Base-by-base conservation (phyloP, 2,888 invertebrate genomes). In the Luperina testacea region DNA sequence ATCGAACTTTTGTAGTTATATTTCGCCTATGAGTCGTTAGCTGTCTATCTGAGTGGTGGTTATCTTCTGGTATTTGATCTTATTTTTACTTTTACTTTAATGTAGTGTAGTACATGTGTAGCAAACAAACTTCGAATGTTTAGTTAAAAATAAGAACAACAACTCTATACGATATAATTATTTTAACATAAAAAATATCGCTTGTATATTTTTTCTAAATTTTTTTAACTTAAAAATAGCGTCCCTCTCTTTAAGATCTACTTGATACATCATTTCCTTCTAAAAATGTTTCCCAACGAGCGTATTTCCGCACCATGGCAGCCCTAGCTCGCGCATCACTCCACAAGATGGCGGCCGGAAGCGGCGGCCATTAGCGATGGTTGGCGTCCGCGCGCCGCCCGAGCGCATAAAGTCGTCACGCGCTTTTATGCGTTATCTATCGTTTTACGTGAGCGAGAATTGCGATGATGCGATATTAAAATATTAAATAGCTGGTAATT, bases 311-410 rank as follows among this genome's bases (percentile, higher is more conserved):
- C 67, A 75, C 68, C 73, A 81, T 82, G 82, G 84, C 73, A 70
- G 77, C 78, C 81, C 77, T 86, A 83, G 71, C 71, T 77, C 82
- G 79, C 82, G 78, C 80, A 79, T 77, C 86, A 82, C 83, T 89
- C 89, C 88, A 90, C 89, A 92, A 92, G 92, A 93, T 93, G 89
- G 90, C 90, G 87, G 65, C 82, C 92, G 94, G 93, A 94, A 91
- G 90, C 87, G 86, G 87, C 88, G 87, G 88, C 93, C 92, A 93
- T 94, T 94, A 93, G 86, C 90, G 89, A 85, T 87, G 86, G 90
- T 90, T 87, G 91, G 89, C 90, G 90, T 81, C 91, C 90, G 90
- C 88, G 88, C 89, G 87, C 71, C 83, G 82, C 78, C 57, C 69
- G 72, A 79, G 83, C 81, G 86, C 77, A 84, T 83, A 75, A 82